phyloP scores from a whole-genome alignment of 2,888 invertebrate species.

The Drosophila pegasa region DNA sequence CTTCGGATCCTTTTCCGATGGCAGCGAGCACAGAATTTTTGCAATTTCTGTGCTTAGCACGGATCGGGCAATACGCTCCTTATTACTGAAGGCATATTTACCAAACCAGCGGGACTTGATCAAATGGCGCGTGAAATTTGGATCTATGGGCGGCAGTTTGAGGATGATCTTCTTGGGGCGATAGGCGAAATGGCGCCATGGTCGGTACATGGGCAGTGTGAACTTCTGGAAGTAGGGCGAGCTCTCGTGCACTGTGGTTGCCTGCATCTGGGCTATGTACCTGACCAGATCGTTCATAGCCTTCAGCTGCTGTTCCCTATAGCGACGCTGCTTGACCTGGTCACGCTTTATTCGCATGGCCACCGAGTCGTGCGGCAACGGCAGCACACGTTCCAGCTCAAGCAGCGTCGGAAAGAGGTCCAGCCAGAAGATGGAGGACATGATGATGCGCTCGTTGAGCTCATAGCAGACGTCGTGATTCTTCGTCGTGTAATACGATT shows the following conservation, averaged over 20 bases:
- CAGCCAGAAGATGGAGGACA: constrained; percentile 80
- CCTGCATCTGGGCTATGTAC: not conserved
- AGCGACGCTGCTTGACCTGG: not conserved
- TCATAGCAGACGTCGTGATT: constrained; percentile 48
- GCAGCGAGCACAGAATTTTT: constrained; percentile 36
- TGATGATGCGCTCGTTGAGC: constrained; percentile 81
- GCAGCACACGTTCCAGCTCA: constrained; percentile 81
- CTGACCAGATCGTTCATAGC: not conserved
- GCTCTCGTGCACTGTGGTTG: not conserved
- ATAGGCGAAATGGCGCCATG: not conserved
- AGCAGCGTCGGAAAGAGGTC: constrained; percentile 81
- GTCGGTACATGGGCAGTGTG: not conserved
- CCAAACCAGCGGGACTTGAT: constrained; percentile 67
- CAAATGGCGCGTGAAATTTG: not conserved
- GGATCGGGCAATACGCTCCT: constrained; percentile 12
- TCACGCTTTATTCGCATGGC: constrained; percentile 21
- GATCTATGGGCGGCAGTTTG: too few relatives aligned
- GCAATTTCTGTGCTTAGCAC: constrained; percentile 43
- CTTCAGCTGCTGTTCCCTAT: not conserved
- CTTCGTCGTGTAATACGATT: constrained; percentile 73
- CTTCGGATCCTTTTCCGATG: constrained; percentile 1
- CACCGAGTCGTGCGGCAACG: constrained; percentile 55
- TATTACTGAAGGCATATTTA: not conserved
- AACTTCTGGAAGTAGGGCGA: constrained; percentile 50
- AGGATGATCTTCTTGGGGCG: too few relatives aligned